Evolutionary conservation across 2,113 vertebrate genomes (phyloP), one percentile per base, ranked within the genome.

Genomic region (Eulemur macaco): DNA sequence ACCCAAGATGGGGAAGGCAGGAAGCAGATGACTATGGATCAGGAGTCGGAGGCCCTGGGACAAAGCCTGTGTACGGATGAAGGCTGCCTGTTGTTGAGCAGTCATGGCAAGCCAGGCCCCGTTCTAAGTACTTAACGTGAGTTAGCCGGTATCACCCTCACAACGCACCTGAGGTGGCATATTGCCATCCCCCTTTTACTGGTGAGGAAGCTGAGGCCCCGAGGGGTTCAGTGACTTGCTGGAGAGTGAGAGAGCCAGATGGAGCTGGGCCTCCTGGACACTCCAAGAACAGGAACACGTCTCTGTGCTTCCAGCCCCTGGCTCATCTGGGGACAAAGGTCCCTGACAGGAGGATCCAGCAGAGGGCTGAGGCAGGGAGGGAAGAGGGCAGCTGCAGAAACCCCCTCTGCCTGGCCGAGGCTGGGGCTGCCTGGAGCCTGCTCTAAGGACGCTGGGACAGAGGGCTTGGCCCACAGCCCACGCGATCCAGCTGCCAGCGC

Each of bases 191-290:
- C 60, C 47, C 39, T 58, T 63, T 68, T 5, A 80, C 20, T 85
- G 50, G 80, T 4, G n/a, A 54, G 86, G 52, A 76, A 15, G 23
- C 86, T 4, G 37, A 64, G 47, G 56, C 74, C 17, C 56, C 6
- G 31, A 31, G 45, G 6, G 39, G 8, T 39, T 58, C 85, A 34
- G 87, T 69, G n/a, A 69, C 45, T 25, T 58, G 29, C 12, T 31
- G 78, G 47, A 37, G 20, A 45, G 7, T 2, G 68, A 52, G 8
- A 64, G 10, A 63, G 69, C 18, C 27, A 3, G 47, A n/a, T 12
- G 23, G 64, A 37, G 11, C 2, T 0, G 29, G 69, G 58, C 60
- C 69, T 31, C 39, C 7, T 0, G 0, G 23, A 56, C 0, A 0
- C 31, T 14, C 21, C 0, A 13, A 25, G 3, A 8, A 31, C 1